A percentile compares a stretch with the other conserved stretches of the same genome.
These are phyloP conservation scores for Xiphophorus maculatus DNA, from an alignment of 2,113 vertebrate species.

Conservation along the genomic window DNA sequence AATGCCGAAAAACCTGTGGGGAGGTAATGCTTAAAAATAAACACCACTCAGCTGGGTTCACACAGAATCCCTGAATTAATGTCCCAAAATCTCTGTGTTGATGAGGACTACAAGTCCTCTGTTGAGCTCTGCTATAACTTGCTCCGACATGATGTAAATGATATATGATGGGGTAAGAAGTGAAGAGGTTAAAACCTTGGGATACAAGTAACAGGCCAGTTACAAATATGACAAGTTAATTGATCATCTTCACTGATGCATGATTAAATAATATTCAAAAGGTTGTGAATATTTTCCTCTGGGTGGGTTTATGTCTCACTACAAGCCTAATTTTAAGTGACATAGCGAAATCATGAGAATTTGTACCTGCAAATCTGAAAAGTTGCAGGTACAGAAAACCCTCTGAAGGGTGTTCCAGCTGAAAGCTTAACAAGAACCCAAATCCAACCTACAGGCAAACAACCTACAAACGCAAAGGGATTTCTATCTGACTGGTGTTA, in stretches of 20 bases:
- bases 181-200: background rate
- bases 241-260: conserved; percentile 31
- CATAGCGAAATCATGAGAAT: too few species aligned
- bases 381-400: conserved; percentile 67
- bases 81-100: conserved; percentile 26
- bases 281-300: background rate
- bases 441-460: conserved; percentile 36
- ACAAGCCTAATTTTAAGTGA: too few species aligned
- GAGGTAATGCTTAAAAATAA: conserved; percentile 33
- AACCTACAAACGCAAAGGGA: conserved; percentile 31
- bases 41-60: conserved; percentile 30
- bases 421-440: conserved; percentile 25
- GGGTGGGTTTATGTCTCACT: too few species aligned
- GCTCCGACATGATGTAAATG: conserved; percentile 5
- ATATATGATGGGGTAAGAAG: conserved; percentile 2
- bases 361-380: conserved; percentile 56
- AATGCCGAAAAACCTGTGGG: conserved; percentile 2
- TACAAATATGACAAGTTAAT: background rate
- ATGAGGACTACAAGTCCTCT: conserved; percentile 27
- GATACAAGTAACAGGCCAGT: background rate
- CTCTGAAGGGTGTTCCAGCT: conserved; percentile 19
- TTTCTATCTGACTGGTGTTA: background rate
- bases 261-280: conserved; percentile 51
- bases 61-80: conserved; percentile 23
- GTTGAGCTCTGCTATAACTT: conserved; percentile 14